A percentile compares a stretch with the other conserved stretches of the same genome.
Conservation (phyloP, 1,140 invertebrate genomes). For the Hermatobates lingyangjiaoensis region DNA sequence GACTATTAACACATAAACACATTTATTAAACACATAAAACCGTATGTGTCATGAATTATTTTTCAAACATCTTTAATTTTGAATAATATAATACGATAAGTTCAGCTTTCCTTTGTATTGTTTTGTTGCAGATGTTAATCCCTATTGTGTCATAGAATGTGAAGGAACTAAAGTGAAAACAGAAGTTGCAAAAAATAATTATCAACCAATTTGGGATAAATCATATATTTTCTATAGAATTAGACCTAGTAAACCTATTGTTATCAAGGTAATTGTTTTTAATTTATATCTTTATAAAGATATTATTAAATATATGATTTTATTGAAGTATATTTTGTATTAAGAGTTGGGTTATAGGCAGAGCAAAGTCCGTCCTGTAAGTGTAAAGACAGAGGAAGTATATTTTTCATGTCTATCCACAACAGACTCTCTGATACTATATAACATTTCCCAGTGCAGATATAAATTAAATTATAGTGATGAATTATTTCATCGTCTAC, state of each 20-base stretch:
- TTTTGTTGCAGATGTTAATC: constrained; percentile 25
- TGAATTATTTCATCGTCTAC: too few relatives aligned
- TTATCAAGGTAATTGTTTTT: constrained; percentile 21
- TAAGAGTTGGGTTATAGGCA: background rate
- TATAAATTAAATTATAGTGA: too few relatives aligned
- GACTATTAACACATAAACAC: too few relatives aligned
- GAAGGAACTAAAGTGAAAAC: constrained; percentile 30
- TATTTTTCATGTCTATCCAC: background rate
- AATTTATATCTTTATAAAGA: background rate
- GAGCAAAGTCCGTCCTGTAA: background rate
- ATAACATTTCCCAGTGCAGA: too few relatives aligned
- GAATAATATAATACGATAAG: background rate
- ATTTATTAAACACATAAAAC: too few relatives aligned
- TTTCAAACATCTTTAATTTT: constrained; percentile 2
- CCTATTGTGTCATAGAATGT: constrained; percentile 34
- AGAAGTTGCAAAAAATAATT: constrained; percentile 24
- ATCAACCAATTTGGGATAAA: constrained; percentile 29
- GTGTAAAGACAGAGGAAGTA: background rate
- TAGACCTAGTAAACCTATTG: constrained; percentile 23
- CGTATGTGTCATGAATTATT: too few relatives aligned
- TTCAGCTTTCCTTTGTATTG: background rate
- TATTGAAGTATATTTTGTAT: background rate
- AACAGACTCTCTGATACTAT: background rate
- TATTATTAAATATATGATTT: background rate
- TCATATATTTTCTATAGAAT: constrained; percentile 33